phyloP scores from a whole-genome alignment of 2,888 invertebrate genomes.

The Aporophyla nigra region DNA sequence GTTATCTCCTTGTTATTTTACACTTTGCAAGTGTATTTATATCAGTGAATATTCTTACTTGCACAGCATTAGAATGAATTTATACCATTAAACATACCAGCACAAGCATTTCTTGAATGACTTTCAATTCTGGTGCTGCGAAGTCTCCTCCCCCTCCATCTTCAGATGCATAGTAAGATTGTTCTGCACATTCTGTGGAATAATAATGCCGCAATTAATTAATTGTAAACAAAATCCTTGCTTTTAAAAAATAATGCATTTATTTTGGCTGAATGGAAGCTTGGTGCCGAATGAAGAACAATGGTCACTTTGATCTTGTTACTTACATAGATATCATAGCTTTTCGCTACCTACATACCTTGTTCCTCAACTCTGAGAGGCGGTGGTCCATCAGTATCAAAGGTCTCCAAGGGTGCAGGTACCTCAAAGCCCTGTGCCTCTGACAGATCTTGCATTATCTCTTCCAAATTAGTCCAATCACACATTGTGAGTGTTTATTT shows the following conservation, averaged over 20 bases:
- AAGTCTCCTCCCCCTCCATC: constrained; percentile 67
- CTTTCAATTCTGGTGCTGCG: constrained; percentile 72
- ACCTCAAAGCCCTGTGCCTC: constrained; percentile 78
- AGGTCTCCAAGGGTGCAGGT: constrained; percentile 64
- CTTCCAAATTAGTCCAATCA: constrained; percentile 75
- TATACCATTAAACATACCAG: constrained; percentile 70
- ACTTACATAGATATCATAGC: background rate
- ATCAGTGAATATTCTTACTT: background rate
- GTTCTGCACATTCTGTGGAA: constrained; percentile 79
- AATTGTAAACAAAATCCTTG: background rate
- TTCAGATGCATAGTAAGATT: constrained; percentile 65
- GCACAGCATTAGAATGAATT: constrained; percentile 2
- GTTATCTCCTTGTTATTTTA: too few relatives aligned
- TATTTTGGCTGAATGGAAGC: background rate
- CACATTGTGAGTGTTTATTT: constrained; percentile 56
- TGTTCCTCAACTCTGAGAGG: constrained; percentile 65
- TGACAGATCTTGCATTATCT: constrained; percentile 77
- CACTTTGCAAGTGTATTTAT: too few relatives aligned
- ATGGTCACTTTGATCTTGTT: background rate
- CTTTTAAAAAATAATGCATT: background rate
- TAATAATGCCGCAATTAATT: background rate
- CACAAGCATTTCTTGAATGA: constrained; percentile 79
- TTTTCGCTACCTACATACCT: constrained; percentile 67
- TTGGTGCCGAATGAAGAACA: background rate
- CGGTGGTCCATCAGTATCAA: constrained; percentile 71